Evolutionary conservation across 1,140 invertebrate species (phyloP).

Genomic region (Sinonovacula constricta): DNA sequence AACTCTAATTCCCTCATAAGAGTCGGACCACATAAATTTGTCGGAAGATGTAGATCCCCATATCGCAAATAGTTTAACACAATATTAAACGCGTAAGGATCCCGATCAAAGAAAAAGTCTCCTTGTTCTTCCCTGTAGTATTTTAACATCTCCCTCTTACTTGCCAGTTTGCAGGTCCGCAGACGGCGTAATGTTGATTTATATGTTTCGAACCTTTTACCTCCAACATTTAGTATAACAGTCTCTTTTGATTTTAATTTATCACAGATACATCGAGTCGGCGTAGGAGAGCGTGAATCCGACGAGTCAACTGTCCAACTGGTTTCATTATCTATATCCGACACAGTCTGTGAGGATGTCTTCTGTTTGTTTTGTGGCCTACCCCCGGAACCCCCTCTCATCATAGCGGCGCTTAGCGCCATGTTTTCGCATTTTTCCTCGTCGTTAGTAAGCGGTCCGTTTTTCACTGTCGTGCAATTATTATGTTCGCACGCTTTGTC

Average conservation of each 20-base stretch:
- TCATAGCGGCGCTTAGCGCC: slow-evolving; percentile 55
- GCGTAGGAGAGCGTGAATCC: slow-evolving; percentile 20
- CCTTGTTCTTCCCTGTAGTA: slow-evolving; percentile 84
- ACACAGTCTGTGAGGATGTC: neutral
- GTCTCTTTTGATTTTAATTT: slow-evolving; percentile 58
- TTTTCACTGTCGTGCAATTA: neutral
- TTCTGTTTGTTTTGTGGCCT: neutral
- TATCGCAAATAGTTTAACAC: slow-evolving; percentile 74
- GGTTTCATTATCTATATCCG: slow-evolving; percentile 21
- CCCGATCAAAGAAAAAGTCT: slow-evolving; percentile 76
- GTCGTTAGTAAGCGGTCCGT: neutral
- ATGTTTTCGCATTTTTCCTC: slow-evolving; percentile 32
- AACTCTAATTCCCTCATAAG: slow-evolving; percentile 73
- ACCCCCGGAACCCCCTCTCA: slow-evolving; percentile 45
- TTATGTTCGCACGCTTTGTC: slow-evolving; percentile 2
- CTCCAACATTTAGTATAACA: slow-evolving; percentile 72
- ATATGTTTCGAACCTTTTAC: slow-evolving; percentile 71
- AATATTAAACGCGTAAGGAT: slow-evolving; percentile 69
- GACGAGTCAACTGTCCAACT: slow-evolving; percentile 7
- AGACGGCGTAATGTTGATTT: slow-evolving; percentile 67
- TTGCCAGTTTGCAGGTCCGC: slow-evolving; percentile 64
- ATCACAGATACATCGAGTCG: slow-evolving; percentile 79
- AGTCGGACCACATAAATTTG: slow-evolving; percentile 72
- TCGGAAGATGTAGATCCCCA: slow-evolving; percentile 74
- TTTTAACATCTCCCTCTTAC: slow-evolving; percentile 63